Evolutionary conservation across 2,113 vertebrate species (phyloP).

Genomic region (Python bivittatus): DNA sequence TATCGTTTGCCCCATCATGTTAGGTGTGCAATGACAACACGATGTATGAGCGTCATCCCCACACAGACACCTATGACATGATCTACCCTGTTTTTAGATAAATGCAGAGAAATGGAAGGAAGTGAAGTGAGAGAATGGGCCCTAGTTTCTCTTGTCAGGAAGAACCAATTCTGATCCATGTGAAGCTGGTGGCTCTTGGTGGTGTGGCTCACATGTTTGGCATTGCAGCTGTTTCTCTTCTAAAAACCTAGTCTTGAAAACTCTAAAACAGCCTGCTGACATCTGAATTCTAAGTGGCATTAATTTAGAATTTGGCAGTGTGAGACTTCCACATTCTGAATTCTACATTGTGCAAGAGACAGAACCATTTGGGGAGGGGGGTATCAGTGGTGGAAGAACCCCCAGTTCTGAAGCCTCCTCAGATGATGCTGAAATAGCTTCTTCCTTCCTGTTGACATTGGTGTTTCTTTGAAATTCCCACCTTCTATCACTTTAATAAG

Average conservation of each 20-base stretch:
- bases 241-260: not conserved
- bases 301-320: not conserved
- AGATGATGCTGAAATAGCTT: not conserved
- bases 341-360: not conserved
- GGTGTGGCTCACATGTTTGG: not conserved
- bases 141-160: not conserved
- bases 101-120: not conserved
- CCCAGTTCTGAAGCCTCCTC: not conserved
- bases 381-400: not conserved
- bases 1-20: not conserved
- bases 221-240: not conserved
- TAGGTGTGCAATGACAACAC: not conserved
- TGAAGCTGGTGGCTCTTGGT: not conserved
- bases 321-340: not conserved
- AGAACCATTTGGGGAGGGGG: not conserved
- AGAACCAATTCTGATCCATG: not conserved
- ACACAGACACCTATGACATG: not conserved
- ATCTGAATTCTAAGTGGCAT: not conserved
- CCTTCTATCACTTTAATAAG: not conserved
- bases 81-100: not conserved
- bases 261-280: not conserved
- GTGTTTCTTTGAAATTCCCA: not conserved
- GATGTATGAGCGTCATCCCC: not conserved
- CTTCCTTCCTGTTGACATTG: not conserved
- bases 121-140: not conserved